A percentile compares a stretch with the other conserved stretches of the same genome.
Conservation (phyloP, 2,888 invertebrate genomes). For the Operophtera brumata region DNA sequence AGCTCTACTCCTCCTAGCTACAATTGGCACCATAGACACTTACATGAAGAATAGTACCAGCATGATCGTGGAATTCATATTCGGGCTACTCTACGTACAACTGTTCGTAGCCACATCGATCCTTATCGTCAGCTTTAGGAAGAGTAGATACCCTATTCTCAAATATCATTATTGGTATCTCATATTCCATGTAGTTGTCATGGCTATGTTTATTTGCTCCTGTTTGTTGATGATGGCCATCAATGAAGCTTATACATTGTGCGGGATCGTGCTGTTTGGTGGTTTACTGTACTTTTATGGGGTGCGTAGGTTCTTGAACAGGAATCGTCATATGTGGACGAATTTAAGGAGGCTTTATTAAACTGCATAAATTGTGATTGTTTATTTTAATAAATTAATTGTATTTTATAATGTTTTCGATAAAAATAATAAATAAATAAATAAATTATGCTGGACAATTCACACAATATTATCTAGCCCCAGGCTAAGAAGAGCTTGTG, state of each 20-base stretch:
- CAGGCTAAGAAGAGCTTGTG: too few relatives aligned
- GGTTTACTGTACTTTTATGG: constrained; percentile 47
- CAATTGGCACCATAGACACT: constrained; percentile 35
- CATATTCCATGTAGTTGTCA: constrained; percentile 49
- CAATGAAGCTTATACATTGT: constrained; percentile 41
- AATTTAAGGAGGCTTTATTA: constrained; percentile 46
- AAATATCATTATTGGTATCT: constrained; percentile 59
- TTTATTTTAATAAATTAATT: not conserved
- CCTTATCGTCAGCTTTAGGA: constrained; percentile 50
- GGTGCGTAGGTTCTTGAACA: constrained; percentile 42
- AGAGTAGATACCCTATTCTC: constrained; percentile 42
- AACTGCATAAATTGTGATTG: constrained; percentile 21
- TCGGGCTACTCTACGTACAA: constrained; percentile 55
- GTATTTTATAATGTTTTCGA: too few relatives aligned
- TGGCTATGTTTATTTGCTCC: constrained; percentile 45
- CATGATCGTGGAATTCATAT: constrained; percentile 52
- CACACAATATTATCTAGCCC: too few relatives aligned
- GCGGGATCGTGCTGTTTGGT: constrained; percentile 37
- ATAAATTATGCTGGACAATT: too few relatives aligned
- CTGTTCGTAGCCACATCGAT: constrained; percentile 56
- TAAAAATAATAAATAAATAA: too few relatives aligned
- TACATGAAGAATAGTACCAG: constrained; percentile 38
- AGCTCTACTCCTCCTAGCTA: constrained; percentile 45
- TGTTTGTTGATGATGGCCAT: constrained; percentile 47
- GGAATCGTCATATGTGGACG: constrained; percentile 39